These are phyloP conservation scores for Oreochromis mossambicus DNA, from an alignment of 2,797 vertebrate species.

Conservation along the genomic window DNA sequence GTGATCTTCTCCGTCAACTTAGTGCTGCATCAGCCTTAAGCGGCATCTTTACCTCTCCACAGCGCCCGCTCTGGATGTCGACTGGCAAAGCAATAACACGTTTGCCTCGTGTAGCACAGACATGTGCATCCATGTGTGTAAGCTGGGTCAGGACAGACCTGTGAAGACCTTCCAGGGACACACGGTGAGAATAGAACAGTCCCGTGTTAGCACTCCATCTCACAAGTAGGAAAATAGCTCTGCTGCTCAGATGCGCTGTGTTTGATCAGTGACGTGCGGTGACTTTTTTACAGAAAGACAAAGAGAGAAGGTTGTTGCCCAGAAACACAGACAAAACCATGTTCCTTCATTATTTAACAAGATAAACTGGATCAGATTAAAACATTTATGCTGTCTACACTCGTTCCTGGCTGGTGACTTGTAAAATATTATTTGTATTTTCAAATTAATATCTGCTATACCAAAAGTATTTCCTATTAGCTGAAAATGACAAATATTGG, in stretches of 20 bases:
- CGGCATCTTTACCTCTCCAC: slow-evolving; percentile 6
- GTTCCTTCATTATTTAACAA: not conserved
- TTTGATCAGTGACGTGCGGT: not conserved
- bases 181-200: slow-evolving; percentile 79
- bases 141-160: slow-evolving; percentile 95
- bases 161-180: slow-evolving; percentile 99
- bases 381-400: not conserved
- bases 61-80: slow-evolving; percentile 97
- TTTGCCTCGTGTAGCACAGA: slow-evolving; percentile 99
- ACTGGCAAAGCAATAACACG: slow-evolving; percentile 99
- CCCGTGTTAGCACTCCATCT: not conserved
- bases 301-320: not conserved
- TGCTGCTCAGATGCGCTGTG: not conserved
- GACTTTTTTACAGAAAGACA: not conserved
- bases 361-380: not conserved
- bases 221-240: not conserved
- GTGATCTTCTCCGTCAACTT: not conserved
- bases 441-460: not conserved
- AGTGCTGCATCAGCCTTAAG: not conserved
- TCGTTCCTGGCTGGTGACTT: not conserved
- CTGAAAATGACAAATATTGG: not conserved
- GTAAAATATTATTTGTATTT: not conserved
- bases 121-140: slow-evolving; percentile 99
- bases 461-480: not conserved
- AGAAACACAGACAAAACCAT: not conserved